Conservation (phyloP, 2,113 vertebrate species). For the Lophochroa leadbeateri region DNA sequence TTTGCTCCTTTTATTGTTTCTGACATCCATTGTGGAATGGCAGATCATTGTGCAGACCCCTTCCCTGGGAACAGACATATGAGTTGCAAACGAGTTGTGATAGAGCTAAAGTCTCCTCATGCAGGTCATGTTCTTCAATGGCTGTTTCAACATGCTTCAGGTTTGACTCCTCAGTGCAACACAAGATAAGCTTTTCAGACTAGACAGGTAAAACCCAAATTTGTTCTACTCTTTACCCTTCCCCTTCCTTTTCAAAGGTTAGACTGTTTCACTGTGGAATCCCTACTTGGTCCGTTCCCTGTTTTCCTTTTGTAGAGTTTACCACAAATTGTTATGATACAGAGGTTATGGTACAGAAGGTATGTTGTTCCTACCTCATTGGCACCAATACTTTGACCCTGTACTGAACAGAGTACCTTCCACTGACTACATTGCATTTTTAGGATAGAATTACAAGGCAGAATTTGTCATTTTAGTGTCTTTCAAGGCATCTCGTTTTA, state of each 20-base stretch:
- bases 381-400: neutral
- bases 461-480: neutral
- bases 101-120: neutral
- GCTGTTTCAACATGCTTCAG: neutral
- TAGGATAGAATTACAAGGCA: neutral
- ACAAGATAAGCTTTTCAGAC: neutral
- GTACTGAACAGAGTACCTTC: neutral
- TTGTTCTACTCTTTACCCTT: neutral
- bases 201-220: neutral
- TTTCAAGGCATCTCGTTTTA: neutral
- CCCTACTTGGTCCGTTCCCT: neutral
- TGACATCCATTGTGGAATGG: neutral
- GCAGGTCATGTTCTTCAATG: neutral
- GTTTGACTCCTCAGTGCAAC: neutral
- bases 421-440: neutral
- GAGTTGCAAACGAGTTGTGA: neutral
- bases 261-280: neutral
- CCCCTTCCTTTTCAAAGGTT: neutral
- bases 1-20: neutral
- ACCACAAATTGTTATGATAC: neutral
- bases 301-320: neutral
- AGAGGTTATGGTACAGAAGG: neutral
- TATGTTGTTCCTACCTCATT: neutral
- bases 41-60: fast-evolving
- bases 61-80: neutral